A percentile compares a stretch with the other conserved stretches of the same genome.
phyloP scores from a whole-genome alignment of 2,888 invertebrate species.

The Horisme vitalbata region DNA sequence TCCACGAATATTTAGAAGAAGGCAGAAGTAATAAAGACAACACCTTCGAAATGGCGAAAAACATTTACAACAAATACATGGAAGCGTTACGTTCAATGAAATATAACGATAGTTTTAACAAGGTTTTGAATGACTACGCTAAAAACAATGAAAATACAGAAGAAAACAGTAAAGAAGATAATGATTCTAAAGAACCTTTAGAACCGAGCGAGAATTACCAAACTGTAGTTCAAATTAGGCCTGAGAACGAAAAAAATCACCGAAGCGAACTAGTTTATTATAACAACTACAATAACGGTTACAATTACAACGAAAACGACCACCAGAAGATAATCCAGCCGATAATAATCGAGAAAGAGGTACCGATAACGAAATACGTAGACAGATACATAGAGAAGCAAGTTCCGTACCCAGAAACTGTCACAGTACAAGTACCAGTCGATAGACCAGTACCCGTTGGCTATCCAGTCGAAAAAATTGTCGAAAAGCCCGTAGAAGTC shows the following conservation, averaged over 20 bases:
- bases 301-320: constrained; percentile 40
- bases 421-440: constrained; percentile 61
- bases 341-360: constrained; percentile 72
- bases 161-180: constrained; percentile 36
- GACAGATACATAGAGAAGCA: constrained; percentile 71
- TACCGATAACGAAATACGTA: constrained; percentile 72
- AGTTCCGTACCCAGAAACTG: constrained; percentile 68
- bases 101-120: constrained; percentile 58
- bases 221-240: constrained; percentile 54
- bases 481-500: constrained; percentile 80
- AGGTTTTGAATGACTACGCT: constrained; percentile 53
- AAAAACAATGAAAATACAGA: constrained; percentile 47
- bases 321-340: constrained; percentile 68
- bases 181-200: constrained; percentile 52
- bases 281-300: constrained; percentile 41
- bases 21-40: constrained; percentile 58
- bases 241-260: constrained; percentile 49
- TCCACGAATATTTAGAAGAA: constrained; percentile 70
- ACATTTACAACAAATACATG: constrained; percentile 61
- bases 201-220: constrained; percentile 63
- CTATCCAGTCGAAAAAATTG: constrained; percentile 75
- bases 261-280: constrained; percentile 54
- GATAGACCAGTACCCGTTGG: constrained; percentile 72
- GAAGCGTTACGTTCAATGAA: constrained; percentile 65
- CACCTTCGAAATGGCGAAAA: constrained; percentile 49